Evolutionary conservation across 2,888 invertebrate genomes (phyloP), one percentile per base, ranked within the genome.

Genomic region (Marasmarcha lunaedactyla): DNA sequence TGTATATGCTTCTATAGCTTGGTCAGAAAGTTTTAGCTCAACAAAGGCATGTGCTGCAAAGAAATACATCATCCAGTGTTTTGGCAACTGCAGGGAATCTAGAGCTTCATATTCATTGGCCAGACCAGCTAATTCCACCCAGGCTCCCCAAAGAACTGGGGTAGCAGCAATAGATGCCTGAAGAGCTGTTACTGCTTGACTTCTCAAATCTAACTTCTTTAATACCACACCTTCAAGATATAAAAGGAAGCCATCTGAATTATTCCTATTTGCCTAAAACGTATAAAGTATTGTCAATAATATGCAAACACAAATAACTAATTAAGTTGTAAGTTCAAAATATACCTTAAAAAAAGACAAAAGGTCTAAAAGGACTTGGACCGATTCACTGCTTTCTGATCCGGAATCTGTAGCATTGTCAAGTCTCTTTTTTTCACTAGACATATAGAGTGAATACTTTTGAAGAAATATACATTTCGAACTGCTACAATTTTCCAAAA

Each of bases 21-120:
- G 95, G 46, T 96, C 95, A 48, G 95, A 92, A 46, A 95, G 83
- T 57, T 97, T 93, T 38, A 97, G 85, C 63, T 97, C 96, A 40
- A 97, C 86, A 74, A 93, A 95, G 10, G 93, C 90, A 65, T 96
- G 94, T 0, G 92, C 97, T 44, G 93, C 84, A 69, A 98, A 98
- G 61, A 98, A 93, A 50, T 93, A 88, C 68, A 92, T 92, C 87
- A 98, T 95, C 98, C 98, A 98, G 70, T 96, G 95, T 49, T 90
- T 89, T 0, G 97, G 96, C 33, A 92, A 66, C 42, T 86, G 85
- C 2, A 90, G 62, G 2, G 86, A 81, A 43, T 88, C 85, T 13
- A 92, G 61, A 38, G 90, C 92, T 55, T 93, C 92, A 68, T 91
- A 90, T 54, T 94, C 93, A 46, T 89, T 88, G 39, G 98, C 90